These are phyloP conservation scores for Drosophila truncata DNA, from an alignment of 1,140 invertebrate genomes.

Conservation along the genomic window DNA sequence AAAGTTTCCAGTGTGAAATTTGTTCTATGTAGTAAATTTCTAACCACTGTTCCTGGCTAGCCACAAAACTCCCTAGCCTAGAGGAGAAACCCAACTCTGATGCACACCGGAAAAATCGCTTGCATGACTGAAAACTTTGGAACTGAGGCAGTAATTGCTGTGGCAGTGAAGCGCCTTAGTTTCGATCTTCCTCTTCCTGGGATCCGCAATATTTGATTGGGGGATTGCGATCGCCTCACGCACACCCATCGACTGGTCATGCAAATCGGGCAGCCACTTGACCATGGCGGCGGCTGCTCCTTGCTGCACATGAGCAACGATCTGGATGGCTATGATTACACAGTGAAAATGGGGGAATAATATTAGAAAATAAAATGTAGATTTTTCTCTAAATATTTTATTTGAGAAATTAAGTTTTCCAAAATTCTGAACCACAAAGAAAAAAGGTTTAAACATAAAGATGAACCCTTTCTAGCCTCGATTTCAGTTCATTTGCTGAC, in stretches of 20 bases:
- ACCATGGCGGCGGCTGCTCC: conserved; percentile 34
- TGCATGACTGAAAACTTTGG: conserved; percentile 52
- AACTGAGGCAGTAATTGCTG: conserved; percentile 52
- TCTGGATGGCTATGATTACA: conserved; percentile 12
- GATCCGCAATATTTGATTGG: conserved; percentile 38
- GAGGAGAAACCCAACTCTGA: conserved; percentile 31
- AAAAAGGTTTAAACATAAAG: not conserved
- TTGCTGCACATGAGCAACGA: conserved; percentile 47
- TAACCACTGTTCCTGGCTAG: conserved; percentile 1
- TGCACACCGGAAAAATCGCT: conserved; percentile 56
- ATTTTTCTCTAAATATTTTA: too few species aligned
- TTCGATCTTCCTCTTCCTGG: conserved; percentile 57
- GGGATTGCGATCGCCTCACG: conserved; percentile 52
- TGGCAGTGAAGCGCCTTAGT: conserved; percentile 57
- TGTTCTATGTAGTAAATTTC: too few species aligned
- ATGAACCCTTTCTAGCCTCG: not conserved
- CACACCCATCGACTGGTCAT: conserved; percentile 74
- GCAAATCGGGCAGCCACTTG: conserved; percentile 72
- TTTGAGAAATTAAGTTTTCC: too few species aligned
- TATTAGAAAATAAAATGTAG: too few species aligned
- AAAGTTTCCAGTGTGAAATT: not conserved
- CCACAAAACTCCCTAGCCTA: conserved; percentile 18
- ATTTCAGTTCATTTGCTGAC: conserved; percentile 5
- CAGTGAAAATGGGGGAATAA: not conserved
- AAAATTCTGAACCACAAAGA: not conserved